phyloP scores from a whole-genome alignment of 2,113 vertebrate genomes.

The Silurus meridionalis region DNA sequence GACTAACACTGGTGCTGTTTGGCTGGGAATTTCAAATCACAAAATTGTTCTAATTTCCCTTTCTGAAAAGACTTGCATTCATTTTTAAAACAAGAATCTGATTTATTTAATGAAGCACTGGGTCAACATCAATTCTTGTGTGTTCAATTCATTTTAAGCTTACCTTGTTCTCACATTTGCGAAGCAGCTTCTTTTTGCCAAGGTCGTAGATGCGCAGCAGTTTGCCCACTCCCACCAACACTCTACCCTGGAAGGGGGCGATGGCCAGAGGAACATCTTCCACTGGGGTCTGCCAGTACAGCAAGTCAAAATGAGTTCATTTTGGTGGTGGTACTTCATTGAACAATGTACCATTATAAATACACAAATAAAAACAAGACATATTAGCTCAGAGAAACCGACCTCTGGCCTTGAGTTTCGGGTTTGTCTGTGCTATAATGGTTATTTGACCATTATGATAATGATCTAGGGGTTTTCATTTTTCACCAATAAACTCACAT shows the following conservation, averaged over 20 bases:
- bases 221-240: slow-evolving; percentile 92
- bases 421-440: neutral
- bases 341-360: neutral
- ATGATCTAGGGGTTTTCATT: slow-evolving; percentile 1
- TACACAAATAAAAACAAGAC: neutral
- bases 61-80: neutral
- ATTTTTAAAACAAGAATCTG: neutral
- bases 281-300: slow-evolving; percentile 81
- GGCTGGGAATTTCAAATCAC: too few relatives aligned
- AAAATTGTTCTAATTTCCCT: neutral
- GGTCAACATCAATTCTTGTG: neutral
- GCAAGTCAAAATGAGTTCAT: neutral
- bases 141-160: neutral
- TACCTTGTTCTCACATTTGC: slow-evolving; percentile 99
- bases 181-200: slow-evolving; percentile 95
- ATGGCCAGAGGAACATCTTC: slow-evolving; percentile 96
- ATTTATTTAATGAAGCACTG: neutral
- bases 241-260: slow-evolving; percentile 90
- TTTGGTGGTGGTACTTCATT: neutral
- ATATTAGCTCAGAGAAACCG: neutral
- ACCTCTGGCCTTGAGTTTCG: neutral
- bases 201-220: slow-evolving; percentile 93
- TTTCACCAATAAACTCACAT: neutral
- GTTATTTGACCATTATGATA: neutral
- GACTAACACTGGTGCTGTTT: too few relatives aligned